Conservation (phyloP, 1,140 invertebrate species). For the Ooceraea biroi region DNA sequence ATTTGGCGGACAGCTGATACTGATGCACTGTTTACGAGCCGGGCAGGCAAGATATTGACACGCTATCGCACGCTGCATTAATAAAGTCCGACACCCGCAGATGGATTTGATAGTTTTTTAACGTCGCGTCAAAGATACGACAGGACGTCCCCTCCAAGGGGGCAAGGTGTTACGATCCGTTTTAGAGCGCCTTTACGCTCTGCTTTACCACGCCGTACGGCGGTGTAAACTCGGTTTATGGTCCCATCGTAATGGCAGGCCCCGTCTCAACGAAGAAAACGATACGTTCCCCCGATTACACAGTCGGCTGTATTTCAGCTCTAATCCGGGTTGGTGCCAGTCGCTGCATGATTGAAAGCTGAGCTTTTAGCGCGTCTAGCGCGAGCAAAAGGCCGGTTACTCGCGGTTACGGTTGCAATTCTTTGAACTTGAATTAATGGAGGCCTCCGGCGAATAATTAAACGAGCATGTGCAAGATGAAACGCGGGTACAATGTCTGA, state of each 20-base stretch:
- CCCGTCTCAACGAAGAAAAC: neutral
- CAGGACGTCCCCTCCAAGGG: neutral
- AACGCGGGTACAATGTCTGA: neutral
- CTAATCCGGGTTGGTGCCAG: conserved; percentile 16
- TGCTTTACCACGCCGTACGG: conserved; percentile 4
- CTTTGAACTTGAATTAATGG: conserved; percentile 1
- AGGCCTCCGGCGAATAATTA: conserved; percentile 1
- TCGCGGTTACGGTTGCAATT: conserved; percentile 9
- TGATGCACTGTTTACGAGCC: conserved; percentile 14
- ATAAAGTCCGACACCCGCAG: neutral
- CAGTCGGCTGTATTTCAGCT: neutral
- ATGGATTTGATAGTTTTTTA: conserved; percentile 6
- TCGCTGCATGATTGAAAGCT: neutral
- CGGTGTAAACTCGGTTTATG: conserved; percentile 14
- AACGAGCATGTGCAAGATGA: neutral
- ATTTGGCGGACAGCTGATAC: conserved; percentile 36
- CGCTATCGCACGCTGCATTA: neutral
- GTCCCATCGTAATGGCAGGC: neutral
- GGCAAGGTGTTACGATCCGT: neutral
- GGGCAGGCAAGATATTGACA: neutral
- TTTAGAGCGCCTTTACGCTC: neutral
- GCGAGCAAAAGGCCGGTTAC: neutral
- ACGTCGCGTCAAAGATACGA: neutral
- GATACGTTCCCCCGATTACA: neutral
- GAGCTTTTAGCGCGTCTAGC: neutral